These are phyloP conservation scores for Ianthella basta DNA, from an alignment of 37 sponge, comb jelly and placozoan genomes.

Conservation along the genomic window DNA sequence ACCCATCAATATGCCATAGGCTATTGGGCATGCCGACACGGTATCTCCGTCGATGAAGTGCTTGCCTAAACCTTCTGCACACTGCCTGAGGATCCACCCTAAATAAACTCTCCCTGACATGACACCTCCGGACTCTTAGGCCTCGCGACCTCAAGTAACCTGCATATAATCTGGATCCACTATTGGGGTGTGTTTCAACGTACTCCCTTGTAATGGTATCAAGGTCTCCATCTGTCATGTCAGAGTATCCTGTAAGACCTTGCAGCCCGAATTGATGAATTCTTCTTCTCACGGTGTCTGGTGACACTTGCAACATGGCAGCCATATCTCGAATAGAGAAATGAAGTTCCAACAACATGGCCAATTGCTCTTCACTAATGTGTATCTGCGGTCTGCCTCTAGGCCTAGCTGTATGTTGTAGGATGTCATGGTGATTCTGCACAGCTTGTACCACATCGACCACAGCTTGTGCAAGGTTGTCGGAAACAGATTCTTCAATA, in stretches of 20 bases:
- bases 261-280: conserved; percentile 28
- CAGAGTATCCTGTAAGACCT: background rate
- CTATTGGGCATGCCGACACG: conserved; percentile 33
- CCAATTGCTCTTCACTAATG: conserved; percentile 32
- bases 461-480: too few species aligned
- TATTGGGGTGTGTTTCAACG: conserved; percentile 28
- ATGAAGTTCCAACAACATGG: background rate
- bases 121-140: conserved; percentile 20
- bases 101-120: conserved; percentile 17
- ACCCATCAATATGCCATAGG: conserved; percentile 36
- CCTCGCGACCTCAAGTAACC: conserved; percentile 26
- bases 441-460: background rate
- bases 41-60: conserved; percentile 33
- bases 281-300: conserved; percentile 35
- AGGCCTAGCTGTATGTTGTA: background rate
- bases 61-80: background rate
- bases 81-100: conserved; percentile 37
- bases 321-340: conserved; percentile 28
- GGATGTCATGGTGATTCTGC: too few species aligned
- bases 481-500: background rate
- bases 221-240: conserved; percentile 20
- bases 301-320: conserved; percentile 18
- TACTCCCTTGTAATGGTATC: conserved; percentile 13
- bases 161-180: conserved; percentile 8
- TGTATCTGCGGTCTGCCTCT: conserved; percentile 25